Percentiles rank a stretch among this genome's conserved stretches.
Conservation (phyloP, 2,797 vertebrate species). For the Mareca penelope region DNA sequence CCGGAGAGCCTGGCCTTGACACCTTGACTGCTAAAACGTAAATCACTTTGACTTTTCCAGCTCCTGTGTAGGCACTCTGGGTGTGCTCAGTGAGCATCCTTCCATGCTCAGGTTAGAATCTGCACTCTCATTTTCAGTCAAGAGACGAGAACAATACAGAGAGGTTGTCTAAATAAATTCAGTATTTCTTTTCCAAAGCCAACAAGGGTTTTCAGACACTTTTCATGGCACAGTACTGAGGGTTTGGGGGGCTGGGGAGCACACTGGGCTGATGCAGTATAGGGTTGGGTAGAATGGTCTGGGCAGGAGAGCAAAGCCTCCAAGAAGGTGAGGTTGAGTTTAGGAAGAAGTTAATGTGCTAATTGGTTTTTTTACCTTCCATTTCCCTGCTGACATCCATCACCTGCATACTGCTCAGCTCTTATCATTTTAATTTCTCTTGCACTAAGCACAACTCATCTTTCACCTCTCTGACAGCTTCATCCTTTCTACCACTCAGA, state of each 20-base stretch:
- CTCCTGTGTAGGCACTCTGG: background rate
- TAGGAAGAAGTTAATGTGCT: background rate
- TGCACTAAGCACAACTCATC: background rate
- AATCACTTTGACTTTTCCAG: background rate
- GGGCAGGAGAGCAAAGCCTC: background rate
- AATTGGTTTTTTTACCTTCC: background rate
- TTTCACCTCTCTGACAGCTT: background rate
- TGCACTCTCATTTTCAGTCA: accelerated
- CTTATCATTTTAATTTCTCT: background rate
- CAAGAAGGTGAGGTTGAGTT: background rate
- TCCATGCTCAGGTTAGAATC: too few species aligned
- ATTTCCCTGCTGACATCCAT: background rate
- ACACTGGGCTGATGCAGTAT: accelerated
- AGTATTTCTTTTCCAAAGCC: background rate
- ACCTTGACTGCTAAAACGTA: background rate
- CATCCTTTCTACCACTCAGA: background rate
- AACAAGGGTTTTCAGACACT: accelerated
- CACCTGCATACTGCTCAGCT: background rate
- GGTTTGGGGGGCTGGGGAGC: background rate
- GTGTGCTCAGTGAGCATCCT: accelerated
- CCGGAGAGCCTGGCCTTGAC: background rate
- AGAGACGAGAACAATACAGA: background rate
- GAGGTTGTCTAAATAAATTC: background rate
- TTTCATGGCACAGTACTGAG: background rate
- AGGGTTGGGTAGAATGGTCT: accelerated